A percentile compares a stretch with the other conserved stretches of the same genome.
These are phyloP conservation scores for Cynoglossus semilaevis DNA, from an alignment of 2,113 vertebrate genomes.

Conservation along the genomic window DNA sequence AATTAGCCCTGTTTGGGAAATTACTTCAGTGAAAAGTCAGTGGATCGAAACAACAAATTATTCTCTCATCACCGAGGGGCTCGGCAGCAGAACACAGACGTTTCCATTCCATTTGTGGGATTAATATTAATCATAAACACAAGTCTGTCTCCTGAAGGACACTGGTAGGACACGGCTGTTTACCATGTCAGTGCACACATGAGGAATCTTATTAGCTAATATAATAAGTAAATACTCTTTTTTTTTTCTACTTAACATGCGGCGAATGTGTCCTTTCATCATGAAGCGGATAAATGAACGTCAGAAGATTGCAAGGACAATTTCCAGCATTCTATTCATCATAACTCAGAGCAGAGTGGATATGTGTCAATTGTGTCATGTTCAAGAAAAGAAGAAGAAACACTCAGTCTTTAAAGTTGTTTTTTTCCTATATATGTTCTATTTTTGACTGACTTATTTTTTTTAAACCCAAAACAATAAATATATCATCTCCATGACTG, in stretches of 20 bases:
- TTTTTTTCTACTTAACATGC: constrained; percentile 53
- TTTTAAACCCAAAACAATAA: constrained; percentile 13
- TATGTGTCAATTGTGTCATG: constrained; percentile 17
- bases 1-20: constrained; percentile 16
- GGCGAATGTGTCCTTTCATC: constrained; percentile 48
- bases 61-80: constrained; percentile 31
- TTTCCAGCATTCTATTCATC: constrained; percentile 45
- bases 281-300: constrained; percentile 48
- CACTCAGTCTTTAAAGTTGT: no score
- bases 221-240: constrained; percentile 33
- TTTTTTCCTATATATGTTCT: constrained; percentile 28
- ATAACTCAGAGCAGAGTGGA: constrained; percentile 8
- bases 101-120: constrained; percentile 46
- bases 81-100: constrained; percentile 19
- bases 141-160: constrained; percentile 60
- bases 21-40: constrained; percentile 14
- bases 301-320: constrained; percentile 51
- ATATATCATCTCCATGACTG: no score
- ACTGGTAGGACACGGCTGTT: constrained; percentile 55
- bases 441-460: constrained; percentile 18
- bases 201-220: constrained; percentile 63
- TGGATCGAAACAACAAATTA: constrained; percentile 29
- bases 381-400: constrained; percentile 24
- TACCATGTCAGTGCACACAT: constrained; percentile 56
- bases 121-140: constrained; percentile 58